Percentiles rank a stretch among this genome's conserved stretches.
These are phyloP conservation scores for Bugulina stolonifera DNA, from an alignment of 2,888 invertebrate species.

Conservation along the genomic window DNA sequence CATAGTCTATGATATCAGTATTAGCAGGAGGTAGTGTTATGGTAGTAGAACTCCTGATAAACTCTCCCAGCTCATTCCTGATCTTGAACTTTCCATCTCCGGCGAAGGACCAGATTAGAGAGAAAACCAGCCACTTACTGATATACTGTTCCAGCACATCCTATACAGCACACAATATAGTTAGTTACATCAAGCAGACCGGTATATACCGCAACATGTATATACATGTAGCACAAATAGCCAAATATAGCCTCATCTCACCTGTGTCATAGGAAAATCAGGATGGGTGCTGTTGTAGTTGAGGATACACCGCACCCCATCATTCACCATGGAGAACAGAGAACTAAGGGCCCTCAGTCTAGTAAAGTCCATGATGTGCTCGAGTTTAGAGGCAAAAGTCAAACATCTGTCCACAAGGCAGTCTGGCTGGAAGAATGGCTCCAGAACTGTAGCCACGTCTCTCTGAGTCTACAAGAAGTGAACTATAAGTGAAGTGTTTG, in stretches of 20 bases:
- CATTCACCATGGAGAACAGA: constrained; percentile 94
- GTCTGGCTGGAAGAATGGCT: constrained; percentile 81
- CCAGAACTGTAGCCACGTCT: constrained; percentile 77
- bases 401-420: constrained; percentile 87
- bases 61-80: constrained; percentile 88
- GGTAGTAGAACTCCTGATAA: constrained; percentile 88
- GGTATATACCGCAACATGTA: too few species aligned
- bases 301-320: constrained; percentile 79
- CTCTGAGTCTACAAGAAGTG: constrained; percentile 69
- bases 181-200: too few species aligned
- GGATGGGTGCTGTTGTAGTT: constrained; percentile 86
- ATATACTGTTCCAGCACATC: constrained; percentile 91
- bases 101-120: constrained; percentile 92
- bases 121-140: constrained; percentile 85
- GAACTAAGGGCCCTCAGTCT: constrained; percentile 89
- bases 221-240: too few species aligned
- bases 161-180: constrained; percentile 47
- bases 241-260: constrained; percentile 33
- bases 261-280: constrained; percentile 78
- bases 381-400: constrained; percentile 77
- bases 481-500: too few species aligned
- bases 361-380: constrained; percentile 98
- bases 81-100: constrained; percentile 97
- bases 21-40: constrained; percentile 76
- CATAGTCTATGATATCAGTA: constrained; percentile 83